Base-by-base conservation (phyloP, 1,140 invertebrate species). In the Myzus persicae region DNA sequence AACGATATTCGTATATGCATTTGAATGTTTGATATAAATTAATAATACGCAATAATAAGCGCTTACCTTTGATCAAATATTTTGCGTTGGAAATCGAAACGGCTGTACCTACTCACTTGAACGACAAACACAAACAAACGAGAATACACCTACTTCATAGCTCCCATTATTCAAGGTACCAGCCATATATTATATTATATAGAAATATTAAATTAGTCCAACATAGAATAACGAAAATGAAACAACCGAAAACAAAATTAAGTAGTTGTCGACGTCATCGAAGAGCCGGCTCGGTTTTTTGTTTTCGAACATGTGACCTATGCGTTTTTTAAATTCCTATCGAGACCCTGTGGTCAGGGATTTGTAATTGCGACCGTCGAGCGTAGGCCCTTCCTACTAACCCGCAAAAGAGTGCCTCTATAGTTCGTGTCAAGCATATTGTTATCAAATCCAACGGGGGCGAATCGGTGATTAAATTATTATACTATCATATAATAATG, bases 11-110 rank as follows among this genome's bases (percentile, higher is more conserved):
- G 9, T 44, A 24, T 54, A n/a, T 76, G 36, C n/a, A n/a, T 76
- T 76, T 20, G 59, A 76, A 76, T 76, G 59, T 76, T 76, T 36
- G n/a, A 76, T n/a, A 76, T 76, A 76, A 76, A 76, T 76, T 76
- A 76, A 76, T 76, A n/a, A 76, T n/a, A n/a, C 26, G 14, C 14
- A 18, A 76, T n/a, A 76, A n/a, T 76, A 76, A 76, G 31, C 59
- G 59, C 31, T 76, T 76, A n/a, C 31, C 59, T 76, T 76, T 76
- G 59, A 76, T 76, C n/a, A 76, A 76, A 76, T n/a, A 76, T 76
- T 76, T 18, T 31, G 5, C 59, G 31, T n/a, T 18, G 59, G 14
- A 76, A 76, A 76, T 76, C 59, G 59, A 76, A 76, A 76, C 59
- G 14, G n/a, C 14, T n/a, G 59, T 76, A n/a, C 4, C 59, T 76